These are phyloP conservation scores for Dynastes maya DNA, from an alignment of 2,888 invertebrate species.

Conservation along the genomic window DNA sequence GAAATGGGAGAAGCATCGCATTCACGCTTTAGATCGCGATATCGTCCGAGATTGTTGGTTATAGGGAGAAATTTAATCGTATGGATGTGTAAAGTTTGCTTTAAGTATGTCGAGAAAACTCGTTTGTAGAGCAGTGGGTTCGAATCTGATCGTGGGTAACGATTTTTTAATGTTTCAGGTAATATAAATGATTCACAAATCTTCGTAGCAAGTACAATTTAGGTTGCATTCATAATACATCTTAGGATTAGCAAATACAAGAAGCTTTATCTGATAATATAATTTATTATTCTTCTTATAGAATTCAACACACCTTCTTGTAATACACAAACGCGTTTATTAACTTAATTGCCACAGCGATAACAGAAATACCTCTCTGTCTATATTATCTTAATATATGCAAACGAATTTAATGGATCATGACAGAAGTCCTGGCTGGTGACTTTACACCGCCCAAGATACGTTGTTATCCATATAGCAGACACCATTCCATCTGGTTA, in stretches of 20 bases:
- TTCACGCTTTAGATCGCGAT: constrained; percentile 57
- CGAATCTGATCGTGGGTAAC: neutral
- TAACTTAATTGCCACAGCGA: constrained; percentile 12
- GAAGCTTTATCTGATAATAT: neutral
- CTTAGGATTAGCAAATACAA: too few species aligned
- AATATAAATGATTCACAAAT: too few species aligned
- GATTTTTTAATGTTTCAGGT: constrained; percentile 6
- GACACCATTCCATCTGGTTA: too few species aligned
- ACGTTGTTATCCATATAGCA: neutral
- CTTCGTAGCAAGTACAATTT: too few species aligned
- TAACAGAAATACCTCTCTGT: constrained; percentile 12
- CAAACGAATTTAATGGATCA: constrained; percentile 17
- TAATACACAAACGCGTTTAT: constrained; percentile 21
- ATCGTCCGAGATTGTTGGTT: constrained; percentile 46
- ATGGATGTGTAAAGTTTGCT: constrained; percentile 18
- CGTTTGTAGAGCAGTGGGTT: too few species aligned
- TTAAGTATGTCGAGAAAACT: neutral
- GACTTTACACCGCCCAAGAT: neutral
- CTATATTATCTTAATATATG: constrained; percentile 20
- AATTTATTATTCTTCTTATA: constrained; percentile 1
- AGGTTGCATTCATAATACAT: too few species aligned
- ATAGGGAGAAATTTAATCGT: neutral
- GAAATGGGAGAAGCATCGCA: constrained; percentile 52
- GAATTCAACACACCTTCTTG: constrained; percentile 6
- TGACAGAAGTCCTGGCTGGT: constrained; percentile 5